These are phyloP conservation scores for Pedetes capensis DNA, from an alignment of 2,113 vertebrate genomes.

Conservation along the genomic window DNA sequence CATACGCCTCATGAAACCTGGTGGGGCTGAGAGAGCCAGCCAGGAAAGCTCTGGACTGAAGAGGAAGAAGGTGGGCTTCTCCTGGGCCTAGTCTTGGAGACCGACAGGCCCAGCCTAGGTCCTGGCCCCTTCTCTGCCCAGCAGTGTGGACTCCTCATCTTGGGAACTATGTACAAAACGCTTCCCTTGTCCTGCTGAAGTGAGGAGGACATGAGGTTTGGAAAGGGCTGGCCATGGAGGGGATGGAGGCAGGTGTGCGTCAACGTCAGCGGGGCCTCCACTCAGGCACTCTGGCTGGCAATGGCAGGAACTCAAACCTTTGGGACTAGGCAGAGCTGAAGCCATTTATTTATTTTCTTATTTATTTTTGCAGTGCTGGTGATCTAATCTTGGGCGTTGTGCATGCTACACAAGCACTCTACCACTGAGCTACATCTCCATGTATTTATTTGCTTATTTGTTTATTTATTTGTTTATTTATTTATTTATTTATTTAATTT, in stretches of 20 bases:
- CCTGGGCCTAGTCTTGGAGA: background rate
- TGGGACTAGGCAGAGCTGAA: background rate
- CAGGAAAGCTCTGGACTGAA: background rate
- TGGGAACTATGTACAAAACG: background rate
- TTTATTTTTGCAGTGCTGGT: background rate
- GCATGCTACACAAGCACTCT: background rate
- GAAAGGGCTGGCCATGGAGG: accelerated
- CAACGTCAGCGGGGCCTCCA: background rate
- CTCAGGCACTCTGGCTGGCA: background rate
- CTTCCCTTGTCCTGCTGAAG: background rate
- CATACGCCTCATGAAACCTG: background rate
- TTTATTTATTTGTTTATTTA: background rate
- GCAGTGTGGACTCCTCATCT: background rate
- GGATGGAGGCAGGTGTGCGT: accelerated
- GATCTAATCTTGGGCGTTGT: background rate
- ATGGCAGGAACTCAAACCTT: background rate
- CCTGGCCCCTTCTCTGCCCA: background rate
- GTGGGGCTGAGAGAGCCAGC: background rate
- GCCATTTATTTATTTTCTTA: background rate
- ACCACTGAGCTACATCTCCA: background rate
- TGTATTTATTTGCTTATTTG: too few species aligned
- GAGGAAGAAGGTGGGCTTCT: background rate
- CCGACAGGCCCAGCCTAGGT: background rate
- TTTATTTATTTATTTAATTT: background rate
- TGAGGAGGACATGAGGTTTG: background rate